These are phyloP conservation scores for Synergus japonicus DNA, from an alignment of 2,888 invertebrate species.

Conservation along the genomic window DNA sequence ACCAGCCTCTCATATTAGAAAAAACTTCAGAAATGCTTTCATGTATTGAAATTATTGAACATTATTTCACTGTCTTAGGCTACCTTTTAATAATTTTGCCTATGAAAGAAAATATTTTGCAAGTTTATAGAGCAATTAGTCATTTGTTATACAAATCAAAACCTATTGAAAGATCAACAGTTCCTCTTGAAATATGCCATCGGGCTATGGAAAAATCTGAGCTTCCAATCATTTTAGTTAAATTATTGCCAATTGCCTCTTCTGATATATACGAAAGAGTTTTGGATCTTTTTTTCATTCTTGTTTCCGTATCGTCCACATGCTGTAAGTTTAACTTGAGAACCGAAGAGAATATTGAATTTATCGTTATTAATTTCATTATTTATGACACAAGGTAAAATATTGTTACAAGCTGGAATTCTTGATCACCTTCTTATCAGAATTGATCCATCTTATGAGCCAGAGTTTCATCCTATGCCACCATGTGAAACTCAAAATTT, in stretches of 20 bases:
- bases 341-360: neutral
- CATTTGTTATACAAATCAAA: slow-evolving; percentile 53
- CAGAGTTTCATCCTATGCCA: slow-evolving; percentile 53
- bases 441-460: slow-evolving; percentile 71
- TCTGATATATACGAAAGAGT: slow-evolving; percentile 66
- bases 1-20: slow-evolving; percentile 67
- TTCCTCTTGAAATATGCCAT: slow-evolving; percentile 59
- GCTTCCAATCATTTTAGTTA: slow-evolving; percentile 69
- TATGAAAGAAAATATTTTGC: slow-evolving; percentile 51
- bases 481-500: slow-evolving; percentile 51
- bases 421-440: slow-evolving; percentile 71
- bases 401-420: slow-evolving; percentile 69
- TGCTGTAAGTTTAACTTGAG: slow-evolving; percentile 68
- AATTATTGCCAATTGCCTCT: slow-evolving; percentile 68
- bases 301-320: slow-evolving; percentile 64
- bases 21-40: slow-evolving; percentile 67
- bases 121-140: slow-evolving; percentile 60
- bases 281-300: slow-evolving; percentile 66
- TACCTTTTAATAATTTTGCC: slow-evolving; percentile 66
- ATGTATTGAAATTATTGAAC: slow-evolving; percentile 62
- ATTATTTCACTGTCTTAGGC: slow-evolving; percentile 74
- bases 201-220: slow-evolving; percentile 70
- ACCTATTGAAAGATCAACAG: slow-evolving; percentile 25
- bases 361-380: neutral
- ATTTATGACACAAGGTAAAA: slow-evolving; percentile 64